Conservation (phyloP, 2,797 vertebrate species). For the Protosalanx chinensis region DNA sequence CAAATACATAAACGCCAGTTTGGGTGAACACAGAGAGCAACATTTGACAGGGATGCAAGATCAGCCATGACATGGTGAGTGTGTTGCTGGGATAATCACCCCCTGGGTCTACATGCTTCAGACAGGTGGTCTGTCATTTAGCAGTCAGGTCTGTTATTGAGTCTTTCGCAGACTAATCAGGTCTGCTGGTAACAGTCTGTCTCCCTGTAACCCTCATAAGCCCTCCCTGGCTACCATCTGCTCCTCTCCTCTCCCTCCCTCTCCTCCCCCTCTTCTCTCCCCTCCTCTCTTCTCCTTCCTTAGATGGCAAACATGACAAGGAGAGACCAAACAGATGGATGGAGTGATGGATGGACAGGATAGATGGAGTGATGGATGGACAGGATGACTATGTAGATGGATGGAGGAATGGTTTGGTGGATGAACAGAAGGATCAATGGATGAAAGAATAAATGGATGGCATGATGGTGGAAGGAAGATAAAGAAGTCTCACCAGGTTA, state of each 20-base stretch:
- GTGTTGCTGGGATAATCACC: too few species aligned
- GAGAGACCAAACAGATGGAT: too few species aligned
- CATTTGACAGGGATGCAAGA: constrained; percentile 15
- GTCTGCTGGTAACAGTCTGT: constrained; percentile 28
- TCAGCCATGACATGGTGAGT: neutral
- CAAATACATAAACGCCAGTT: constrained; percentile 5
- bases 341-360: too few species aligned
- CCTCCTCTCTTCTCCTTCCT: too few species aligned
- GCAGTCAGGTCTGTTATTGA: constrained; percentile 43
- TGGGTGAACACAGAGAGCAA: constrained; percentile 17
- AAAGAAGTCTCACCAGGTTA: constrained; percentile 85
- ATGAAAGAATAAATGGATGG: too few species aligned
- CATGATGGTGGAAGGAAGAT: neutral
- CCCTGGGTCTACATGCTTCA: neutral
- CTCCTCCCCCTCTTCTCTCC: too few species aligned
- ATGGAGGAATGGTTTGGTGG: too few species aligned
- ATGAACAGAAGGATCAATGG: too few species aligned
- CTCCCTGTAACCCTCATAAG: constrained; percentile 4
- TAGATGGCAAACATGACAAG: too few species aligned
- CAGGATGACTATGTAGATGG: too few species aligned
- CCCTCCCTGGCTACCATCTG: neutral
- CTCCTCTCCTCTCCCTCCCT: too few species aligned
- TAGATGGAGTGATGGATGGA: too few species aligned
- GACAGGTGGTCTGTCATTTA: constrained; percentile 5
- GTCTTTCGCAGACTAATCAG: constrained; percentile 38